A percentile compares a stretch with the other conserved stretches of the same genome.
Evolutionary conservation across 1,140 invertebrate species (phyloP).

Genomic region (Drosophila melanogaster): DNA sequence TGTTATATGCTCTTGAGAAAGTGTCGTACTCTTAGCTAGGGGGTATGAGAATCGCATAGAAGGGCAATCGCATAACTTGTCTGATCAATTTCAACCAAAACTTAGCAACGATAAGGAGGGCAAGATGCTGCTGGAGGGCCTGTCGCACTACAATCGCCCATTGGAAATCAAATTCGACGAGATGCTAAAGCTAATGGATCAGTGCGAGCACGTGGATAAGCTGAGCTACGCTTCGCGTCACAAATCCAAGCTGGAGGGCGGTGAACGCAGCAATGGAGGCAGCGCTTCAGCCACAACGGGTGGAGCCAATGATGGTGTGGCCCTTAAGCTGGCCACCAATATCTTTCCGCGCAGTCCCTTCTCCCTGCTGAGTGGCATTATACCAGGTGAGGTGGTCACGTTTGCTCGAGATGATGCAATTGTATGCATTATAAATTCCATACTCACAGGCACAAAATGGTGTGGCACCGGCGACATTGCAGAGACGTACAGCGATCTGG

Average conservation of each 20-base stretch:
- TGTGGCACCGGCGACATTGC: slow-evolving; percentile 94
- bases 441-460: slow-evolving; percentile 92
- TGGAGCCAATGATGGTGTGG: slow-evolving; percentile 37
- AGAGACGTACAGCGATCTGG: slow-evolving; percentile 92
- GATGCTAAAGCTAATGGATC: slow-evolving; percentile 90
- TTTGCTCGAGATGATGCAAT: too few species aligned
- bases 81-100: too few species aligned
- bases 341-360: slow-evolving; percentile 87
- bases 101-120: slow-evolving; percentile 89
- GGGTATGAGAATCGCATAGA: background rate
- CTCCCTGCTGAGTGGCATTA: slow-evolving; percentile 90
- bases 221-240: slow-evolving; percentile 54
- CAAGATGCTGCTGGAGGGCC: slow-evolving; percentile 86
- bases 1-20: background rate
- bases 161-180: slow-evolving; percentile 88
- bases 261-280: slow-evolving; percentile 15
- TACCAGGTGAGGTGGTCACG: slow-evolving; percentile 87
- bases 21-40: background rate
- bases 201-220: slow-evolving; percentile 88
- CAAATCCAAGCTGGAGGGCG: slow-evolving; percentile 67
- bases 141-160: slow-evolving; percentile 86
- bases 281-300: slow-evolving; percentile 9
- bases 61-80: too few species aligned
- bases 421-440: too few species aligned
- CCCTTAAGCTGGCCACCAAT: slow-evolving; percentile 70